Evolutionary conservation across 2,113 vertebrate species (phyloP).

Genomic region (Nycticorax nycticorax): DNA sequence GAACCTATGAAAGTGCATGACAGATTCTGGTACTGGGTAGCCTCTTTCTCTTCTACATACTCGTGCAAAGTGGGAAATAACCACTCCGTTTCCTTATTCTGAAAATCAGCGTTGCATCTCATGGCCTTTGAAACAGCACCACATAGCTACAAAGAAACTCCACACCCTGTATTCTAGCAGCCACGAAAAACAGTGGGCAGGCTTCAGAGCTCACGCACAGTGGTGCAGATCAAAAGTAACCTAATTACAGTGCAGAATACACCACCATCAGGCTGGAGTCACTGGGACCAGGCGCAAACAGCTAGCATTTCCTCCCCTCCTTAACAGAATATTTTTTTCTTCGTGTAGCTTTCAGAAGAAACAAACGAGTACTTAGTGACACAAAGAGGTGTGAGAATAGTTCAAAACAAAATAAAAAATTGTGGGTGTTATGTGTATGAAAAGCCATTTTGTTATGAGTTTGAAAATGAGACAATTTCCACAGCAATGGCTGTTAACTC

Average conservation of each 20-base stretch:
- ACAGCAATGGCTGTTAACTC: background rate
- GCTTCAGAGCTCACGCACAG: background rate
- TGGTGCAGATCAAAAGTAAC: background rate
- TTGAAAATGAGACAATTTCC: conserved; percentile 24
- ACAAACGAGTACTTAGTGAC: background rate
- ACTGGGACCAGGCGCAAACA: background rate
- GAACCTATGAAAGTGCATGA: background rate
- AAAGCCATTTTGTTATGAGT: background rate
- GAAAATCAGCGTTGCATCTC: background rate
- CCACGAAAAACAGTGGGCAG: background rate
- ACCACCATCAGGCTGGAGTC: background rate
- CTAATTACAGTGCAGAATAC: background rate
- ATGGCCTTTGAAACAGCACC: background rate
- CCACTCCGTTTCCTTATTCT: background rate
- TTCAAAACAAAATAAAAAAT: background rate
- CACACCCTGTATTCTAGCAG: background rate
- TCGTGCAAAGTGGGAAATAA: background rate
- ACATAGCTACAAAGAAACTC: background rate
- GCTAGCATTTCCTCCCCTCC: background rate
- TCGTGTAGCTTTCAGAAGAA: conserved; percentile 26
- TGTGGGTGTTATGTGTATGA: background rate
- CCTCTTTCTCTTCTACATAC: background rate
- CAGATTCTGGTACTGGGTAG: background rate
- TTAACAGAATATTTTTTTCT: background rate
- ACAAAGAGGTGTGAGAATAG: conserved; percentile 4